phyloP scores from a whole-genome alignment of 2,888 invertebrate genomes.

The Sipha maydis region DNA sequence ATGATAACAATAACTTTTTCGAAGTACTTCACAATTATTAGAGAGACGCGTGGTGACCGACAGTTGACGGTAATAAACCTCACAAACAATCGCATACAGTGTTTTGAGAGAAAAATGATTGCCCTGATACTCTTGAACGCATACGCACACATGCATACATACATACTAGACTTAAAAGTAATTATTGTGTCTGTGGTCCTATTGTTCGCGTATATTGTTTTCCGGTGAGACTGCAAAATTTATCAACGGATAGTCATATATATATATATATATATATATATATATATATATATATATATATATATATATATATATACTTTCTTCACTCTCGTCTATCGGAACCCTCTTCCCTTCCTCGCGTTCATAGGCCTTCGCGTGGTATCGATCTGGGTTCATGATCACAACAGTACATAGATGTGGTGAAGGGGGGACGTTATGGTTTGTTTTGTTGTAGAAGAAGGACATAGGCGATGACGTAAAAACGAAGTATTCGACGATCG shows the following conservation, averaged over 20 bases:
- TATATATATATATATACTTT: neutral
- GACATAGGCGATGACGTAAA: neutral
- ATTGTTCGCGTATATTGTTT: slow-evolving; percentile 52
- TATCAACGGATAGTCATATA: neutral
- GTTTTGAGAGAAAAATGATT: neutral
- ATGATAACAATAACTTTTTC: neutral
- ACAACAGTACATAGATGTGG: neutral
- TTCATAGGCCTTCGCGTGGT: neutral
- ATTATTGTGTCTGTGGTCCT: slow-evolving; percentile 9
- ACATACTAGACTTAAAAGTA: neutral
- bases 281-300: no score
- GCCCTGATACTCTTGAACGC: neutral
- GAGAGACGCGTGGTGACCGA: neutral
- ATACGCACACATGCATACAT: neutral
- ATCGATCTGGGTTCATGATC: neutral
- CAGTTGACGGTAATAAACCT: neutral
- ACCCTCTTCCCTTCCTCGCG: neutral
- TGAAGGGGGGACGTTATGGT: neutral
- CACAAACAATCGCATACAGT: neutral
- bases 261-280: neutral
- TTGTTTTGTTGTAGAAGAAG: no score
- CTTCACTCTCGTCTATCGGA: neutral
- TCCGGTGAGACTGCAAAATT: slow-evolving; percentile 35
- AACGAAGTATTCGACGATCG: neutral
- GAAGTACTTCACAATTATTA: neutral